These are phyloP conservation scores for Notolabrus celidotus DNA, from an alignment of 2,797 vertebrate genomes.

Conservation along the genomic window DNA sequence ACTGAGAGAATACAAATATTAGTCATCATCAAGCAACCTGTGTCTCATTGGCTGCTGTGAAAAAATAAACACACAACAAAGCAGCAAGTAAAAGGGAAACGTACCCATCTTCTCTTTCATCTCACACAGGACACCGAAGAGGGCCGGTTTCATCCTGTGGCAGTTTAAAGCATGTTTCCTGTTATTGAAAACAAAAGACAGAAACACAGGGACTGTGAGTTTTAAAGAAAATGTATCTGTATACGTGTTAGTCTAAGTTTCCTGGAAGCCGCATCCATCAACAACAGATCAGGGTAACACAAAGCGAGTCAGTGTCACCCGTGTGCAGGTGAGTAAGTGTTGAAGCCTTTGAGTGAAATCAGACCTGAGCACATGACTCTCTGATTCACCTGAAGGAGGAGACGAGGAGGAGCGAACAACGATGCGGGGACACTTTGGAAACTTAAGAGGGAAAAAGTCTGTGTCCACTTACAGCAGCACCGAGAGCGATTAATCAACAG, in stretches of 20 bases:
- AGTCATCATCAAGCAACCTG: too few species aligned
- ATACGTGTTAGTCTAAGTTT: not conserved
- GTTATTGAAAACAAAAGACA: constrained; percentile 25
- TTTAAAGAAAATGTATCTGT: not conserved
- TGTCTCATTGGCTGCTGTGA: too few species aligned
- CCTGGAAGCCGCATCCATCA: constrained; percentile 3
- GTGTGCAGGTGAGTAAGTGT: not conserved
- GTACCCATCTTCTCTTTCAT: constrained; percentile 88
- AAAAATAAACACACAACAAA: too few species aligned
- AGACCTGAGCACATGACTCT: constrained; percentile 29
- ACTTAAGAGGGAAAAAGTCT: not conserved
- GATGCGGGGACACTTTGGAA: constrained; percentile 5
- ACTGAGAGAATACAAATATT: too few species aligned
- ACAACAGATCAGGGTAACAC: constrained; percentile 7
- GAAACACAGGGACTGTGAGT: constrained; percentile 1
- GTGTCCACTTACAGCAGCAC: not conserved
- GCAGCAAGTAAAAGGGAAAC: not conserved
- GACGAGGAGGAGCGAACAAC: constrained; percentile 1
- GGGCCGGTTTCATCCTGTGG: constrained; percentile 87
- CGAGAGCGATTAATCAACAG: not conserved
- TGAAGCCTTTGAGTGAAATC: constrained; percentile 14
- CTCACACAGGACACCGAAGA: constrained; percentile 88
- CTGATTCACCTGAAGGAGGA: constrained; percentile 17
- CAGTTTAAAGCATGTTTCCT: constrained; percentile 89
- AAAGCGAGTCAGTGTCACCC: constrained; percentile 1